Evolutionary conservation across 2,888 invertebrate species (phyloP), one percentile per base, ranked within the genome.

Genomic region (Troglohyphantes excavatus): DNA sequence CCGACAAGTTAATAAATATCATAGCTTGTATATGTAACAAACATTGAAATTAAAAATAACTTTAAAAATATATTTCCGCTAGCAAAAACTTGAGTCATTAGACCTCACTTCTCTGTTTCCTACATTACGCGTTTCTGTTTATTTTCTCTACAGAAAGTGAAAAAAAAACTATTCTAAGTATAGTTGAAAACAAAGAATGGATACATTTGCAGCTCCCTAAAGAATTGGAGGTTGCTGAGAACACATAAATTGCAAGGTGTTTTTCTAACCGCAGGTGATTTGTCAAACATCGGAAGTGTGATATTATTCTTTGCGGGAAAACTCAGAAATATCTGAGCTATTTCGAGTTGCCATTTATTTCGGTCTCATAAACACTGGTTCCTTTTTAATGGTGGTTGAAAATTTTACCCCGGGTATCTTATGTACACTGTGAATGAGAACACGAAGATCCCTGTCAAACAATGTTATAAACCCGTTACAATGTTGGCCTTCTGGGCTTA

Each of bases 221-320:
- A 13, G 61, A 65, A 26, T 21, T 61, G 65, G 3, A 26, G 63
- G 19, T 9, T 63, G 23, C 23, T 23, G 72, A n/a, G 70, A 59
- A 59, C 59, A 17, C 82, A 39, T 70, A 82, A 82, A 82, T 39
- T 82, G 33, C 26, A 39, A 21, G 39, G 59, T 70, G 82, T 72
- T 82, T 82, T 29, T 65, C 70, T 61, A 39, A 26, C 39, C 39
- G n/a, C 33, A 70, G 33, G 33, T 61, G 59, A 61, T 82, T 82
- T 82, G 82, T 72, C 68, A 82, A 70, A 70, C 70, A 70, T 82
- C 39, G 39, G 59, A 53, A 29, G 61, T 61, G 70, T 82, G 70
- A 53, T 59, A 82, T 82, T 82, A 53, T 59, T 82, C 70, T 72
- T n/a, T 29, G 17, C 27, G 63, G 67, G 27, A 68, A 79, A 39